Evolutionary conservation across 2,113 vertebrate genomes (phyloP).

Genomic region (Myotis lucifugus): DNA sequence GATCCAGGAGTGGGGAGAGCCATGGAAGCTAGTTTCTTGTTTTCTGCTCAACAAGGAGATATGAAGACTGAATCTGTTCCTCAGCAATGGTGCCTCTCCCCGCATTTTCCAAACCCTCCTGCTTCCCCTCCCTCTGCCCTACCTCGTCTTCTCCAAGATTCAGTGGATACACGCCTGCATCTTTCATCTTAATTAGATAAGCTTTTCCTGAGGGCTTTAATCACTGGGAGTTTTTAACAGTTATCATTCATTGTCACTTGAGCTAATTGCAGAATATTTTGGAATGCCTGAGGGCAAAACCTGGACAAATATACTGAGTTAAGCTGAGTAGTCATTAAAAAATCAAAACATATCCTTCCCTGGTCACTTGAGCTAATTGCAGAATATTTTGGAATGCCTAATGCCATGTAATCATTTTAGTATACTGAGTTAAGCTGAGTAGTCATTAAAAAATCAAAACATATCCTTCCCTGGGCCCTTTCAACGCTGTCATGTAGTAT

Average conservation of each 20-base stretch:
- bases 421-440: neutral
- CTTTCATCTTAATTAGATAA: neutral
- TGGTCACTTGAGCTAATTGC: no score
- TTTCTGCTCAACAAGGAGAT: neutral
- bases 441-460: neutral
- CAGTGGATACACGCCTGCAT: neutral
- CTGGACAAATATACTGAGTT: neutral
- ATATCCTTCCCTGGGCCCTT: neutral
- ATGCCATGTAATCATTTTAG: no score
- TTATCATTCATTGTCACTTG: neutral
- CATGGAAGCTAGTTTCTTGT: neutral
- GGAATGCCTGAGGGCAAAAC: neutral
- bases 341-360: neutral
- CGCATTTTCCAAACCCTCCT: neutral
- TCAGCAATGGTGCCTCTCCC: neutral
- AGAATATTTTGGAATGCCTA: no score
- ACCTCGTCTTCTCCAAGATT: neutral
- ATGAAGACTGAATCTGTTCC: neutral
- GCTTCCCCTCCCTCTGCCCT: neutral
- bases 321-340: slow-evolving; percentile 12
- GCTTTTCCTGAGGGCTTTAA: neutral
- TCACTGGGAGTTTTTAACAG: neutral
- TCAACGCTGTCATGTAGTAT: neutral
- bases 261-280: neutral
- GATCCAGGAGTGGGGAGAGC: neutral